phyloP scores from a whole-genome alignment of 2,113 vertebrate species.

The Cygnus atratus region DNA sequence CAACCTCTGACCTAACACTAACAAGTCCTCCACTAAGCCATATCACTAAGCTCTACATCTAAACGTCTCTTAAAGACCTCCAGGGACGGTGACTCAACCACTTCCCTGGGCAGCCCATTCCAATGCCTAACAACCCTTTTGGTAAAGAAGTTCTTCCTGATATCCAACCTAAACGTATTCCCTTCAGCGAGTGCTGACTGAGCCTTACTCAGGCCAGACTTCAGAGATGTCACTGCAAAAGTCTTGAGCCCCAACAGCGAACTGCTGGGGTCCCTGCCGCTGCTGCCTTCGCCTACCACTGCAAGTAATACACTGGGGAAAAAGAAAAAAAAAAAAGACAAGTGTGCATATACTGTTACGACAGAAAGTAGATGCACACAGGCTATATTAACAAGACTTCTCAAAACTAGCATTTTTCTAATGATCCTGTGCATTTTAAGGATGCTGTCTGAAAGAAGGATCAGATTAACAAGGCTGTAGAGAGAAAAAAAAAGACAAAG shows the following conservation, averaged over 20 bases:
- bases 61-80: too few species aligned
- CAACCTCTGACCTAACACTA: too few species aligned
- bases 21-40: too few species aligned
- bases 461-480: background rate
- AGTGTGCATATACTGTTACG: background rate
- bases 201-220: background rate
- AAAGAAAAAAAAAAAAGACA: background rate
- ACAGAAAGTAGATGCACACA: background rate
- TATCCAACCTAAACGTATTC: background rate
- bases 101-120: too few species aligned
- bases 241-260: background rate
- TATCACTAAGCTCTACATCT: too few species aligned
- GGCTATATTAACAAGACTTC: background rate
- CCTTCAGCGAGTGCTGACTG: slow-evolving; percentile 8
- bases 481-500: background rate
- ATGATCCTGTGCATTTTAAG: background rate
- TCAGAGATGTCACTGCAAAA: background rate
- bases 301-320: background rate
- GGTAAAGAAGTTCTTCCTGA: too few species aligned
- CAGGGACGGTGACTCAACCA: too few species aligned
- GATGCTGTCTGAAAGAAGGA: background rate
- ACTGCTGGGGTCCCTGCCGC: background rate
- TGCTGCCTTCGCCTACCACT: background rate
- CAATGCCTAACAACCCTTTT: too few species aligned
- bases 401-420: background rate